Evolutionary conservation across 2,888 invertebrate species (phyloP).

Genomic region (Stictocephala bisonia): DNA sequence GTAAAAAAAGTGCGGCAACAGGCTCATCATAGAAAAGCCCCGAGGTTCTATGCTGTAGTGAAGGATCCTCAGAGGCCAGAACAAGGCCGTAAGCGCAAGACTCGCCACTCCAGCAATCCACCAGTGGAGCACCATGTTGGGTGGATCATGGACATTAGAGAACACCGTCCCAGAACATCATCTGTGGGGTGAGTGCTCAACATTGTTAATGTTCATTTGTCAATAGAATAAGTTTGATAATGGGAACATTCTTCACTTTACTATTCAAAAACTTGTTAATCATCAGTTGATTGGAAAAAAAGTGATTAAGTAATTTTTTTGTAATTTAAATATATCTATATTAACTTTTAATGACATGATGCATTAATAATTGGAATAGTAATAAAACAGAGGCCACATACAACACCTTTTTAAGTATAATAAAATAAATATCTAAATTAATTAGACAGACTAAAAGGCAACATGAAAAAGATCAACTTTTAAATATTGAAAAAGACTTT

Average conservation of each 20-base stretch:
- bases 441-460: too few species aligned
- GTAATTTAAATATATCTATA: too few species aligned
- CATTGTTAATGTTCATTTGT: not conserved
- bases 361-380: too few species aligned
- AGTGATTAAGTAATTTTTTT: too few species aligned
- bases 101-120: slow-evolving; percentile 92
- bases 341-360: too few species aligned
- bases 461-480: too few species aligned
- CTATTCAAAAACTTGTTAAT: not conserved
- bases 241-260: not conserved
- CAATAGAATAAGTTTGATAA: not conserved
- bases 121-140: slow-evolving; percentile 96
- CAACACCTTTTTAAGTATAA: too few species aligned
- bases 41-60: slow-evolving; percentile 94
- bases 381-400: too few species aligned
- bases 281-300: not conserved
- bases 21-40: slow-evolving; percentile 69
- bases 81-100: slow-evolving; percentile 77
- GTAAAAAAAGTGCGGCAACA: too few species aligned
- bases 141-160: slow-evolving; percentile 95
- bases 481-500: too few species aligned
- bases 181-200: slow-evolving; percentile 73
- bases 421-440: too few species aligned
- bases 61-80: slow-evolving; percentile 73
- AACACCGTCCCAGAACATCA: slow-evolving; percentile 82